Percentiles rank a stretch among this genome's conserved stretches.
phyloP scores from a whole-genome alignment of 1,140 invertebrate genomes.

The Anoplophora glabripennis region DNA sequence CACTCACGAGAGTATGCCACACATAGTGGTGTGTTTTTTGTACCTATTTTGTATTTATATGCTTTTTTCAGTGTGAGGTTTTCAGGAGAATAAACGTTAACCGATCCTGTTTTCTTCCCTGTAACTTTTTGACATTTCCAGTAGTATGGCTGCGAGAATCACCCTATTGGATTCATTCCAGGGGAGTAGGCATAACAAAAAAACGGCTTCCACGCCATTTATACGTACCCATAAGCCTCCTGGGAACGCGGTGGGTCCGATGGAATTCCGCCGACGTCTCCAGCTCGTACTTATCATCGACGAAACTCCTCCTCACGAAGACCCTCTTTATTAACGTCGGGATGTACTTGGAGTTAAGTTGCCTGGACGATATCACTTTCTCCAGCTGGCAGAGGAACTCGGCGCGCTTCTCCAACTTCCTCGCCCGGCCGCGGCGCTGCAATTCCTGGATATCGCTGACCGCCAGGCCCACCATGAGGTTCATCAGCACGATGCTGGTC shows the following conservation, averaged over 20 bases:
- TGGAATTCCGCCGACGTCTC: constrained; percentile 14
- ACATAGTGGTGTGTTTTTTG: no score
- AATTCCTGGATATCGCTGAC: constrained; percentile 57
- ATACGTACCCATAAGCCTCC: constrained; percentile 22
- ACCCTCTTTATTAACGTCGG: constrained; percentile 23
- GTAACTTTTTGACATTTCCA: no score
- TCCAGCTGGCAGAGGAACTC: constrained; percentile 37
- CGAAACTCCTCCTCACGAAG: constrained; percentile 18
- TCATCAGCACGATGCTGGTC: constrained; percentile 64
- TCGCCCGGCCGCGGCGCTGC: constrained; percentile 29
- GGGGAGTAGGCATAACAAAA: neutral
- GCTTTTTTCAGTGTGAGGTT: no score
- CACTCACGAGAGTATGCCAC: no score
- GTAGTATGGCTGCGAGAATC: no score
- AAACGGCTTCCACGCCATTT: constrained; percentile 6
- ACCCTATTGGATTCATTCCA: no score
- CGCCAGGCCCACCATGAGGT: constrained; percentile 61
- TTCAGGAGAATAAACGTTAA: no score
- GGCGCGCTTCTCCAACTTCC: constrained; percentile 36
- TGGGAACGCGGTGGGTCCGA: constrained; percentile 16
- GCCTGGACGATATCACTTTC: constrained; percentile 28
- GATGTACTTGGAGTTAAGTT: constrained; percentile 20
- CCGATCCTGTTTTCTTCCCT: no score
- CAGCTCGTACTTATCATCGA: constrained; percentile 22
- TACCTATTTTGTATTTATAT: no score